Evolutionary conservation across 1,140 invertebrate genomes (phyloP), one percentile per base, ranked within the genome.

Genomic region (Apis cerana): DNA sequence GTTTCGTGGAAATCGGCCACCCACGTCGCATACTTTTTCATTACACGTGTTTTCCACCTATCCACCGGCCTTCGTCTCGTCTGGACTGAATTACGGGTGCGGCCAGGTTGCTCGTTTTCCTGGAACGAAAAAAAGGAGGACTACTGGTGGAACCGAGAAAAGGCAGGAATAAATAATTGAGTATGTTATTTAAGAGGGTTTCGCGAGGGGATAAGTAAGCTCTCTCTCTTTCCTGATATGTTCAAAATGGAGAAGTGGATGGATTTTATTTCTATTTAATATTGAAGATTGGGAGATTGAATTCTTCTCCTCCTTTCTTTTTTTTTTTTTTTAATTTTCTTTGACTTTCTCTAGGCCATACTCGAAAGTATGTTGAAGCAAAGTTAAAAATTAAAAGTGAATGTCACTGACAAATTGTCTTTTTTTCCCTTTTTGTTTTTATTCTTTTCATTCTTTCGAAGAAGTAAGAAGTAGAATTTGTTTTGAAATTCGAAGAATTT

Each of bases 1-100:
- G 75, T 67, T 58, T 23, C 59, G 71, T 12, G 62, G 86, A 88
- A 88, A 88, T 88, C 83, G 72, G 71, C 62, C 62, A 68, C 48
- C 75, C 21, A 43, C 67, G 59, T 21, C 85, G 78, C 87, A 89
- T 89, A 89, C 85, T 89, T 89, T 89, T 89, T 86, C 87, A 89
- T 89, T 89, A 89, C 33, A 43, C 68, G 50, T 50, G 58, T 75
- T 86, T 85, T 59, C 56, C 84, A 78, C 81, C 86, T 62, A 76
- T 58, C 72, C 19, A 17, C 23, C 19, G 23, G 48, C 17, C 15
- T 54, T 11, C 23, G 62, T 81, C 52, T 68, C 56, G 80, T 13
- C 48, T 48, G 27, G 72, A 76, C 72, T 82, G 68, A 82, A 82
- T 76, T 82, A 82, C 80, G 72, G 48, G 33, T 27, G 21, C 80